Evolutionary conservation across 2,888 invertebrate genomes (phyloP), one percentile per base, ranked within the genome.

Genomic region (Neoaliturus tenellus): DNA sequence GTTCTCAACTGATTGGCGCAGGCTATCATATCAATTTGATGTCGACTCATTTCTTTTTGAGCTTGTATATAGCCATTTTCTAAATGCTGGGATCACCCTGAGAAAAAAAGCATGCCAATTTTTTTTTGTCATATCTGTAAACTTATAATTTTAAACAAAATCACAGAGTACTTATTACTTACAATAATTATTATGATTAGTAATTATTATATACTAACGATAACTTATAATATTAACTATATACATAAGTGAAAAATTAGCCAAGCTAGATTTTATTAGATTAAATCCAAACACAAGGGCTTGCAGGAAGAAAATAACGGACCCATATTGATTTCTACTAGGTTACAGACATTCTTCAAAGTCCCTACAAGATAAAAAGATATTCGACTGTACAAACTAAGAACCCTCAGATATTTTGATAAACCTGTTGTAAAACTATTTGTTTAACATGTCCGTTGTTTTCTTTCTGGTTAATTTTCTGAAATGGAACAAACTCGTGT

Each of bases 181-280:
- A 80, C 80, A 80, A 83, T 80, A 69, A 83, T 71, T 80, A 83
- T 80, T 80, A 80, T 35, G 44, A 83, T 48, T 80, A 83, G 51
- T 51, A 48, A 71, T 83, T 81, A 81, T 81, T 81, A 81, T 81
- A 82, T 82, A 82, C 71, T 82, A 51, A 82, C 25, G 82, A 82
- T 82, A 75, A 82, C 82, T 48, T 82, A 83, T 83, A 51, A 83
- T 83, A 83, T 83, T 80, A 83, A 83, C 80, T 83, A 83, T 83
- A 83, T 83, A 83, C 69, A 80, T 83, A 83, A 82, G 82, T 71
- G 71, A 82, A 83, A 81, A 82, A 67, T 83, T 83, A 83, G 83
- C 83, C 80, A 51, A 48, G 80, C 83, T 83, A 83, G 83, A 83
- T 69, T 83, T 83, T 80, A 83, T 83, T 83, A 83, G 83, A 83